These are phyloP conservation scores for Pantherophis alleghaniensis DNA, from an alignment of 2,797 vertebrate species.

Conservation along the genomic window DNA sequence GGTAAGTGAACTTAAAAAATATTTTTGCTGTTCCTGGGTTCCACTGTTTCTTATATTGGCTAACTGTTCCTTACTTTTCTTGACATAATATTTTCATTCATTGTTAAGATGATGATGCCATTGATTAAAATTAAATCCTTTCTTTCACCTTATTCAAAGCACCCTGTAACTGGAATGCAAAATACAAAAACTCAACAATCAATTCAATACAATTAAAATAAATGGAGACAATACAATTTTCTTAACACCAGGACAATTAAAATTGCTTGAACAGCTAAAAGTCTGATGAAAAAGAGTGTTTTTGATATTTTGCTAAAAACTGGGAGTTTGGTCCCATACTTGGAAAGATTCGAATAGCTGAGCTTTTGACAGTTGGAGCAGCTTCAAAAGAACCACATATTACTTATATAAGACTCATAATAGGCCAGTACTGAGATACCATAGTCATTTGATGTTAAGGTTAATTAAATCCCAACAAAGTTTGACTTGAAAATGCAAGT, in stretches of 20 bases:
- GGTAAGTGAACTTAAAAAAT: conserved; percentile 77
- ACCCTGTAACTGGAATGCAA: neutral
- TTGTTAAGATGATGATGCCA: neutral
- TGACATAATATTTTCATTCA: neutral
- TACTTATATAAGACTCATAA: neutral
- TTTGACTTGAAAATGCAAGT: neutral
- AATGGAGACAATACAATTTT: neutral
- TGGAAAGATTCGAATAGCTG: neutral
- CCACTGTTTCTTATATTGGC: neutral
- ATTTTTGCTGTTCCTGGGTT: conserved; percentile 13
- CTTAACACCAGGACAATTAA: neutral
- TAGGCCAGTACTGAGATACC: neutral
- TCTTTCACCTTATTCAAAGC: neutral
- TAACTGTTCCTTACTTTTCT: neutral
- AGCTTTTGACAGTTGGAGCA: neutral
- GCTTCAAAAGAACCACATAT: neutral
- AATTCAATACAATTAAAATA: neutral
- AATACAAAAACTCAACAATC: neutral
- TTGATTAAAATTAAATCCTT: neutral
- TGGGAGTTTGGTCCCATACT: neutral
- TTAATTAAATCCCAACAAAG: neutral
- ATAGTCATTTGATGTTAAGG: neutral
- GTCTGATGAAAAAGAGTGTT: neutral
- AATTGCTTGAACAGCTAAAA: neutral
- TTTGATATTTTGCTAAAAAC: neutral